Evolutionary conservation across 2,888 invertebrate species (phyloP).

Genomic region (Apomyelois bistriatella): DNA sequence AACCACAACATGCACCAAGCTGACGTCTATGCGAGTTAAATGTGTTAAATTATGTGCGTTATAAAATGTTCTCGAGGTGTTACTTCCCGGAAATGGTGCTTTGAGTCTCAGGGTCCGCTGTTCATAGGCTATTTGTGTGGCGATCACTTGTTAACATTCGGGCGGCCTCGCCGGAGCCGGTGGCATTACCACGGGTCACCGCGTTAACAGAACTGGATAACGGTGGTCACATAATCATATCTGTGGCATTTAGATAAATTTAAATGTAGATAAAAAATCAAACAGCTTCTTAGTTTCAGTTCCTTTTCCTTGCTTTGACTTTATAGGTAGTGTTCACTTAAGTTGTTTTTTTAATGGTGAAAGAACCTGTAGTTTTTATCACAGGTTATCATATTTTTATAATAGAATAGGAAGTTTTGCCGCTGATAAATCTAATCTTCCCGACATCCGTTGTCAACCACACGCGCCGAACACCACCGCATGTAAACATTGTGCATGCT

Average conservation of each 20-base stretch:
- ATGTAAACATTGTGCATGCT: constrained; percentile 38
- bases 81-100: constrained; percentile 53
- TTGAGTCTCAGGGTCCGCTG: constrained; percentile 30
- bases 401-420: background rate
- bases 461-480: constrained; percentile 14
- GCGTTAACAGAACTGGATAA: constrained; percentile 9
- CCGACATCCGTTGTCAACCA: constrained; percentile 15
- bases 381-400: too few relatives aligned
- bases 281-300: background rate
- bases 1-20: constrained; percentile 5
- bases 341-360: too few relatives aligned
- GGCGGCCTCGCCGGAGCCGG: constrained; percentile 29
- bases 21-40: constrained; percentile 3
- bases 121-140: constrained; percentile 32
- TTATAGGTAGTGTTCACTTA: too few relatives aligned
- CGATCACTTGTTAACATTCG: constrained; percentile 43
- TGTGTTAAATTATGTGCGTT: constrained; percentile 15
- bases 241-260: background rate
- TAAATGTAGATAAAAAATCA: background rate
- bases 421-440: constrained; percentile 4
- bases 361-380: too few relatives aligned
- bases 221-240: background rate
- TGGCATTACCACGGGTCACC: constrained; percentile 41
- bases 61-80: constrained; percentile 49
- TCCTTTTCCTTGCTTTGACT: background rate